Evolutionary conservation across 2,888 invertebrate species (phyloP), one percentile per base, ranked within the genome.

Genomic region (Limnephilus marmoratus): DNA sequence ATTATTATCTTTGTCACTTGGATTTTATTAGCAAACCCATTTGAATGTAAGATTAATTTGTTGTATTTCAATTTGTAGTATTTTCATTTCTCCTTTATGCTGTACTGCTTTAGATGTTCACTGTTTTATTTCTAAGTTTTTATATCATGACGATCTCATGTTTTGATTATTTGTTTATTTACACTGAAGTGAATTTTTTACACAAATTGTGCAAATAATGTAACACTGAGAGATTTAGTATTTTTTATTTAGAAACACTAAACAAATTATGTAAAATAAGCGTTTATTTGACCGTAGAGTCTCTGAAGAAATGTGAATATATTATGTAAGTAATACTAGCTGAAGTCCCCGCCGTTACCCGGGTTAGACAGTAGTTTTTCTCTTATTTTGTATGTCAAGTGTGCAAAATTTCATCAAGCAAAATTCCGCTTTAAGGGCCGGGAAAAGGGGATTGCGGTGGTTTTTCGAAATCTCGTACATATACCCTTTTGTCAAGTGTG

Each of bases 1-100:
- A 68, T n/a, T 24, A n/a, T 9, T n/a, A n/a, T 68, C n/a, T 7
- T 68, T n/a, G 9, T 68, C 83, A 83, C 37, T 37, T 83, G 37
- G 37, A 83, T 83, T 83, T 83, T 24, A 37, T 83, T 83, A 83
- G 34, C 83, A 83, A 37, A 83, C 18, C 18, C 83, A 37, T 34
- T 83, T 3, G 4, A 83, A 83, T 37, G 4, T 18, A 24, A 18
- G 37, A 83, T 24, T 83, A 24, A 83, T 34, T 37, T 37, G 83
- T 83, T 37, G 11, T 12, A 12, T 37, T 37, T 37, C 37, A 37
- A 37, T 37, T 37, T 45, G 34, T 83, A 34, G 24, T 34, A 37
- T 83, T 34, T 83, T 83, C 7, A 18, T 53, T 37, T 37, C 37
- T 24, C 37, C 83, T 37, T 24, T 34, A 83, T 24, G 83, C 83